These are phyloP conservation scores for Leucoraja erinaceus DNA, from an alignment of 2,113 vertebrate genomes.

Conservation along the genomic window DNA sequence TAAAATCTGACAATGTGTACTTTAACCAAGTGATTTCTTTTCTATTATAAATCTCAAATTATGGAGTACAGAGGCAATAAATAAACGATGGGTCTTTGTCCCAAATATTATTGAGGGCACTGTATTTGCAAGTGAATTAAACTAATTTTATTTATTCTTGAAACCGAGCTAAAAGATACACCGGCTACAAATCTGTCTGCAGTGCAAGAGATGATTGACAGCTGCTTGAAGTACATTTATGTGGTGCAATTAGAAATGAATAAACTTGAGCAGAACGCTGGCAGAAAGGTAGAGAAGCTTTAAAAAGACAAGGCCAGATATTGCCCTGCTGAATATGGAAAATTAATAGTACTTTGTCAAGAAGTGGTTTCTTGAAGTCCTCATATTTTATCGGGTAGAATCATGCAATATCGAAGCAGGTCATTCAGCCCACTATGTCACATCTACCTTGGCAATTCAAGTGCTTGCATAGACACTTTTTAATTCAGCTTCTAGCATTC, in stretches of 20 bases:
- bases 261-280: neutral
- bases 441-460: too few species aligned
- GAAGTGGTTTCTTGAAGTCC: neutral
- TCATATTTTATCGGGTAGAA: neutral
- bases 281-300: neutral
- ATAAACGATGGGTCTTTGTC: too few species aligned
- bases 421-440: too few species aligned
- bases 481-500: too few species aligned
- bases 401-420: too few species aligned
- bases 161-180: neutral
- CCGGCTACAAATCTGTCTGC: neutral
- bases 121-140: neutral
- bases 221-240: neutral
- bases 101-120: too few species aligned
- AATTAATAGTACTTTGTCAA: neutral
- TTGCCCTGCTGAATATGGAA: neutral
- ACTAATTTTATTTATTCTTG: neutral
- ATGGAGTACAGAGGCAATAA: too few species aligned
- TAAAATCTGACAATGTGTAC: too few species aligned
- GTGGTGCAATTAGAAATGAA: neutral
- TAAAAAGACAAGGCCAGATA: neutral
- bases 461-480: too few species aligned
- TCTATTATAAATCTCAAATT: too few species aligned
- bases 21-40: too few species aligned
- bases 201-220: neutral